Base-by-base conservation (phyloP, 2,888 invertebrate species). In the Lathronympha strigana region DNA sequence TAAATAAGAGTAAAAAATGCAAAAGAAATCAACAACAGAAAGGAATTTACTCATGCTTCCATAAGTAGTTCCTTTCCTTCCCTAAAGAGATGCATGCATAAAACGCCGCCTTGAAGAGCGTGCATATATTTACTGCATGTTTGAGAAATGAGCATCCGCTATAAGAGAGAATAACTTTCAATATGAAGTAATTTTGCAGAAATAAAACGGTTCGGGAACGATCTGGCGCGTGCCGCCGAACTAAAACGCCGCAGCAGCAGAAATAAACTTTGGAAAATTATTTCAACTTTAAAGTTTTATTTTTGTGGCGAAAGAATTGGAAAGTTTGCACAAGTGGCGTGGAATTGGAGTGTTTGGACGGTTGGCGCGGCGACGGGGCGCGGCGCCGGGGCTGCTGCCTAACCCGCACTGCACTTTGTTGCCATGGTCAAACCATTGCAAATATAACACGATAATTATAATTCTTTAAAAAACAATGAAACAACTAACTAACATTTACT, bases 271-370 rank as follows among this genome's bases (percentile, higher is more conserved):
- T 6, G 28, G 15, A 57, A 19, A 57, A 31, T 53, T 57, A 55
- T 55, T 55, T 43, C 31, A 45, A 45, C 57, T 57, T 31, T 31
- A 57, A 43, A 57, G 31, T 57, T 57, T 57, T 45, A 57, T 57
- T 43, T 57, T 31, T 11, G 31, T 31, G 55, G 28, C 31, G 43
- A 19, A 43, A 57, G 55, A 43, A 57, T 43, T 43, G 11, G 28
- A 31, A 57, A 45, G 31, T 57, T 57, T n/a, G 43, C 33, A n/a
- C 28, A 13, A 45, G 28, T 40, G n/a, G n/a, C 45, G 38, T 40
- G 40, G 43, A 45, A 19, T 54, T 40, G 49, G 25, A 17, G 40
- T 43, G 11, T 40, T 28, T 28, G 1, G 38, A 40, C 55, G 25
- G 40, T 28, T 28, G 17, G 25, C 40, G 13, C 6, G 43, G 31